phyloP scores from a whole-genome alignment of 1,140 invertebrate genomes.

The Zaprionus lachaisei region DNA sequence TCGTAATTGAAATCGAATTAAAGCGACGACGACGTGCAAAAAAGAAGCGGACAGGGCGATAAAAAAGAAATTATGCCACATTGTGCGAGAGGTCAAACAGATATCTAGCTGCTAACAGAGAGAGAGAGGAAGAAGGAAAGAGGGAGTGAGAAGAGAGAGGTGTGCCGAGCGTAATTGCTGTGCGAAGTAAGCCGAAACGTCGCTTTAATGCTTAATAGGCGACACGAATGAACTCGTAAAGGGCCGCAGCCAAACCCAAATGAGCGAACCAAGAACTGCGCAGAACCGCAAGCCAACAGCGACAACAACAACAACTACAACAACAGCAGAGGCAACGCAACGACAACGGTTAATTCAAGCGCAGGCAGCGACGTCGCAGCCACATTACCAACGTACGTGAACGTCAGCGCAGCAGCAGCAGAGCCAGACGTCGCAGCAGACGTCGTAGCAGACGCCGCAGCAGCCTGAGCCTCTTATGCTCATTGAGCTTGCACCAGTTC shows the following conservation, averaged over 20 bases:
- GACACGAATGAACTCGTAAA: slow-evolving; percentile 76
- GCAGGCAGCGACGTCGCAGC: slow-evolving; percentile 33
- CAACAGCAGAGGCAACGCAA: background rate
- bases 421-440: slow-evolving; percentile 32
- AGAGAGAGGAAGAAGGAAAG: background rate
- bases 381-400: slow-evolving; percentile 5
- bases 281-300: slow-evolving; percentile 32
- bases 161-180: slow-evolving; percentile 39
- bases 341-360: slow-evolving; percentile 70
- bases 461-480: slow-evolving; percentile 13
- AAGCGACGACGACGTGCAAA: slow-evolving; percentile 70
- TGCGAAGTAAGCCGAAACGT: slow-evolving; percentile 36
- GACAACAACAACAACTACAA: background rate
- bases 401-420: slow-evolving; percentile 32
- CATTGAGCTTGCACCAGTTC: slow-evolving; percentile 41
- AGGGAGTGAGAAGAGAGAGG: background rate
- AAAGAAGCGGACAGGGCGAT: slow-evolving; percentile 54
- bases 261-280: slow-evolving; percentile 33
- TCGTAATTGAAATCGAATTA: slow-evolving; percentile 82
- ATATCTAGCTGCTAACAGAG: background rate
- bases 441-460: slow-evolving; percentile 5
- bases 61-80: slow-evolving; percentile 81
- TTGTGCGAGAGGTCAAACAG: slow-evolving; percentile 73
- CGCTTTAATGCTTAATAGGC: slow-evolving; percentile 62
- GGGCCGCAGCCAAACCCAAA: slow-evolving; percentile 46